These are phyloP conservation scores for Zaprionus taronus DNA, from an alignment of 1,140 invertebrate genomes.

Conservation along the genomic window DNA sequence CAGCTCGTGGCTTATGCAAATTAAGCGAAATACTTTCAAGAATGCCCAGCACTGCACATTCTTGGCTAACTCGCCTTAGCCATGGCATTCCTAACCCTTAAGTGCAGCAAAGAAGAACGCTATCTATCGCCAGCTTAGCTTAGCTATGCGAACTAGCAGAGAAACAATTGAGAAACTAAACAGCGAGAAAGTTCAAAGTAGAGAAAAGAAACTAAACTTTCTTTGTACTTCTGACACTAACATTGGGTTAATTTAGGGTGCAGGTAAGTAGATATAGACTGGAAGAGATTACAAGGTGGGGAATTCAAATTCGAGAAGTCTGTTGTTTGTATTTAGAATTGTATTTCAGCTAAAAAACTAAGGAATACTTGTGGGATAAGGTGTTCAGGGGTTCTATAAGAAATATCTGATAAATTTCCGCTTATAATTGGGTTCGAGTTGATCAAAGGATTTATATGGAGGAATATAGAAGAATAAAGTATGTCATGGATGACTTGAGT, in stretches of 20 bases:
- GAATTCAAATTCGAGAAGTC: too few species aligned
- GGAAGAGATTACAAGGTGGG: not conserved
- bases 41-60: slow-evolving; percentile 47
- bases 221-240: not conserved
- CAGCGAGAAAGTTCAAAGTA: not conserved
- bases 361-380: too few species aligned
- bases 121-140: slow-evolving; percentile 1
- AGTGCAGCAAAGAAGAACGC: not conserved
- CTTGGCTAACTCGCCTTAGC: slow-evolving; percentile 12
- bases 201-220: not conserved
- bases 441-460: too few species aligned
- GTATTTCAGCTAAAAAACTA: too few species aligned
- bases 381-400: too few species aligned
- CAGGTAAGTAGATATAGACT: not conserved
- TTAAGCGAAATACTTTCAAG: slow-evolving; percentile 44
- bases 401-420: too few species aligned
- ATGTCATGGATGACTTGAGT: too few species aligned
- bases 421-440: too few species aligned
- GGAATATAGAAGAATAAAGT: too few species aligned
- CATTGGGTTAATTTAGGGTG: not conserved
- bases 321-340: too few species aligned
- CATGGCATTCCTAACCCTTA: slow-evolving; percentile 2
- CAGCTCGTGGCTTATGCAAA: slow-evolving; percentile 39
- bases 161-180: not conserved
- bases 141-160: not conserved